Percentiles rank a stretch among this genome's conserved stretches.
Conservation (phyloP, 2,888 invertebrate species). For the Chloromyia formosa region DNA sequence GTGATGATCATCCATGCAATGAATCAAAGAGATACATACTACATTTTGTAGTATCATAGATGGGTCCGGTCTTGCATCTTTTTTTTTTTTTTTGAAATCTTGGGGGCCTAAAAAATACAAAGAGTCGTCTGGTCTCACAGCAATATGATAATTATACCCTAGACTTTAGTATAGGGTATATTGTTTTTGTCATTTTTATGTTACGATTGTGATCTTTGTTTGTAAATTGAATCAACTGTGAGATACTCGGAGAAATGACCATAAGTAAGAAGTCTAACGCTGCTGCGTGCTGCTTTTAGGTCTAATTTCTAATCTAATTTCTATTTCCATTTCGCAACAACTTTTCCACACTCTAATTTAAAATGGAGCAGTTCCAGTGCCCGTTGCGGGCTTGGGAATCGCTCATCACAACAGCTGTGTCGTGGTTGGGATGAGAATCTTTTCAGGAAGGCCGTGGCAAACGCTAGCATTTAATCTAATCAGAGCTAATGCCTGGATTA, state of each 20-base stretch:
- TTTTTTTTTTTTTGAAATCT: neutral
- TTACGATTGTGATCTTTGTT: no score
- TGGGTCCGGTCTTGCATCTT: no score
- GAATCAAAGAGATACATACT: no score
- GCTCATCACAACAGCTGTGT: neutral
- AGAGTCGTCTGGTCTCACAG: neutral
- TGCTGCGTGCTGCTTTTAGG: neutral
- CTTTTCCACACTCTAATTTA: conserved; percentile 1
- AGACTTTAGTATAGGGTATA: neutral
- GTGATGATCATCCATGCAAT: neutral
- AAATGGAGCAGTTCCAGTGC: neutral
- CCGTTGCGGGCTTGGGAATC: neutral
- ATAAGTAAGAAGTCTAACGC: no score
- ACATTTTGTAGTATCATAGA: no score
- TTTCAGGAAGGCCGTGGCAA: neutral
- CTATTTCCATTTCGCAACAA: conserved; percentile 14
- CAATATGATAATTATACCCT: no score
- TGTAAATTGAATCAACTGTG: no score
- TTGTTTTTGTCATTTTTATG: neutral
- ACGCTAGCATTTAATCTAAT: neutral
- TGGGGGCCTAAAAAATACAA: neutral
- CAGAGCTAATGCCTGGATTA: neutral
- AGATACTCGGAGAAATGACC: no score
- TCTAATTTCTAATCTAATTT: neutral
- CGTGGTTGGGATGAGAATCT: neutral